These are phyloP conservation scores for Melieria omissa DNA, from an alignment of 2,888 invertebrate species.

Conservation along the genomic window DNA sequence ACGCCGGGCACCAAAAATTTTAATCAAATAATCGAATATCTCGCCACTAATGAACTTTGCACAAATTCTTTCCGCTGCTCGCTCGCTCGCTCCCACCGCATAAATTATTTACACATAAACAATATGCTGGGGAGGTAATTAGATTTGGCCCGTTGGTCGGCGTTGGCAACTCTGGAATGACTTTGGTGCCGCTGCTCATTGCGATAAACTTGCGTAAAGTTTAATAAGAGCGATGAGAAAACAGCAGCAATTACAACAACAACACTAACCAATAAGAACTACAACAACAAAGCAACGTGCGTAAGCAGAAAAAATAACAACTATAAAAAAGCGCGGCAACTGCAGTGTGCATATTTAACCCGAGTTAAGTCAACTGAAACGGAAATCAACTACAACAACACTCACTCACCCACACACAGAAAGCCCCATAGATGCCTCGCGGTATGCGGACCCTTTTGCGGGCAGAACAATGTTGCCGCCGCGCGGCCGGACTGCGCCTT, in stretches of 20 bases:
- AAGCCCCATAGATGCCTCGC: neutral
- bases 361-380: constrained; percentile 18
- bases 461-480: no score
- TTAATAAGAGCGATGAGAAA: neutral
- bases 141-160: constrained; percentile 2
- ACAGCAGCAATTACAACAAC: neutral
- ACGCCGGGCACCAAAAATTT: neutral
- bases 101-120: constrained; percentile 33
- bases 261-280: neutral
- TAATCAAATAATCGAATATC: constrained; percentile 17
- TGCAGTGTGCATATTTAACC: neutral
- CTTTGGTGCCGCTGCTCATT: neutral
- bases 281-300: neutral
- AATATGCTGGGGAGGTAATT: constrained; percentile 18
- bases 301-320: neutral
- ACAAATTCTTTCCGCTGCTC: neutral
- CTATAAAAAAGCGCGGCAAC: neutral
- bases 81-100: neutral
- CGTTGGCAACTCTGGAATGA: neutral
- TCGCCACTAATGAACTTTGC: constrained; percentile 1
- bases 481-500: no score
- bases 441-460: no score
- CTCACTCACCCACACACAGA: neutral
- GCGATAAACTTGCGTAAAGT: neutral
- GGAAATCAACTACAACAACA: constrained; percentile 12